These are phyloP conservation scores for Mionectes olivaceus DNA, from an alignment of 2,797 vertebrate species.

Conservation along the genomic window DNA sequence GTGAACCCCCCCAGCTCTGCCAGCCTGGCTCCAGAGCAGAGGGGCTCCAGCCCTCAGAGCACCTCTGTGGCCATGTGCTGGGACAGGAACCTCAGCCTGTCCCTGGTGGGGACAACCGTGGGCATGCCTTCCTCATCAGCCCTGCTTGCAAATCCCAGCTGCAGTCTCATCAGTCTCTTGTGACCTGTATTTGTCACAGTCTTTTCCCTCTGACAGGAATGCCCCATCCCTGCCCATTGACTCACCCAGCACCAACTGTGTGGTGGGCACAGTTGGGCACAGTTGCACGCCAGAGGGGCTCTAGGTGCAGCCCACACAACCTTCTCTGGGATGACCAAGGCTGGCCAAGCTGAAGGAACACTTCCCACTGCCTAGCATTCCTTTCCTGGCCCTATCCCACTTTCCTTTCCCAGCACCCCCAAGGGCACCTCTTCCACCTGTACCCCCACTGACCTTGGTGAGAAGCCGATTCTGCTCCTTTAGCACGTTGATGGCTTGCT, in stretches of 20 bases:
- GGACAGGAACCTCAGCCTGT: neutral
- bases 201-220: neutral
- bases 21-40: neutral
- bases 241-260: neutral
- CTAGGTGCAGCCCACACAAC: neutral
- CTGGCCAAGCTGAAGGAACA: neutral
- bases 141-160: neutral
- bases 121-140: neutral
- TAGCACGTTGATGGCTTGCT: conserved; percentile 90
- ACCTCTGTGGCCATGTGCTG: neutral
- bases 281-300: neutral
- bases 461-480: conserved; percentile 97
- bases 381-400: rapidly evolving
- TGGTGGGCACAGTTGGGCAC: neutral
- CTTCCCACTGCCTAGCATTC: neutral
- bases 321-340: neutral
- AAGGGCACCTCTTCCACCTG: neutral
- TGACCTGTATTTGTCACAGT: neutral
- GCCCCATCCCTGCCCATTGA: neutral
- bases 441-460: conserved; percentile 83
- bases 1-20: neutral
- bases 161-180: neutral
- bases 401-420: neutral
- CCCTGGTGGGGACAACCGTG: neutral
- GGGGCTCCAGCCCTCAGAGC: neutral